Evolutionary conservation across 30 jellyfish, hydroid and myxozoan species (phyloP), one percentile per base, ranked within the genome.

Genomic region (Turritopsis dohrnii): DNA sequence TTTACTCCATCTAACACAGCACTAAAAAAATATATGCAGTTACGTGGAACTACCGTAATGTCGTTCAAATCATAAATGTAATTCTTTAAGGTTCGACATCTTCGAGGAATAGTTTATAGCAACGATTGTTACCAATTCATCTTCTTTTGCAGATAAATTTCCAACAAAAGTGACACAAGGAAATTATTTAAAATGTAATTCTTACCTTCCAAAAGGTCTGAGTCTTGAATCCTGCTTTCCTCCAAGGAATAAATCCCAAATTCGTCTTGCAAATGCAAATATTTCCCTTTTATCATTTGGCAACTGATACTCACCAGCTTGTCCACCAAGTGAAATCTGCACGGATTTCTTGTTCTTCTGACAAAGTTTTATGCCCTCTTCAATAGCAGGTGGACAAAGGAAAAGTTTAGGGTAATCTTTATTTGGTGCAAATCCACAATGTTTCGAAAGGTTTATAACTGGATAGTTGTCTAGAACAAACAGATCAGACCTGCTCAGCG

Each of bases 131-230:
- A n/a, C n/a, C n/a, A n/a, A n/a, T n/a, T n/a, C n/a, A n/a, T n/a
- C n/a, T n/a, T n/a, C n/a, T n/a, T n/a, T n/a, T n/a, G n/a, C n/a
- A n/a, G n/a, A n/a, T n/a, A n/a, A n/a, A n/a, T n/a, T n/a, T n/a
- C n/a, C n/a, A 41, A 13, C 60, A 41, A 41, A 41, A 41, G 60
- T 13, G 9, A 41, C 5, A 41, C 9, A 41, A 3, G 5, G 13
- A 41, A 41, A 41, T 41, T 41, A 41, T 41, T 41, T 41, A 5
- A 41, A 41, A 41, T 41, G 60, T 5, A 22, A 74, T 80, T 83
- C 80, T 83, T 83, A 90, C 97, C 87, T 83, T 53, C 97, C 96
- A 83, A 90, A 90, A 9, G 97, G 97, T 53, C 97, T 81, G 28
- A 90, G 74, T 28, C 52, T 84, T 69, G 72, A 84, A 66, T 5